Percentiles rank a stretch among this genome's conserved stretches.
Conservation (phyloP, 1,140 invertebrate genomes). For the Euwallacea fornicatus region DNA sequence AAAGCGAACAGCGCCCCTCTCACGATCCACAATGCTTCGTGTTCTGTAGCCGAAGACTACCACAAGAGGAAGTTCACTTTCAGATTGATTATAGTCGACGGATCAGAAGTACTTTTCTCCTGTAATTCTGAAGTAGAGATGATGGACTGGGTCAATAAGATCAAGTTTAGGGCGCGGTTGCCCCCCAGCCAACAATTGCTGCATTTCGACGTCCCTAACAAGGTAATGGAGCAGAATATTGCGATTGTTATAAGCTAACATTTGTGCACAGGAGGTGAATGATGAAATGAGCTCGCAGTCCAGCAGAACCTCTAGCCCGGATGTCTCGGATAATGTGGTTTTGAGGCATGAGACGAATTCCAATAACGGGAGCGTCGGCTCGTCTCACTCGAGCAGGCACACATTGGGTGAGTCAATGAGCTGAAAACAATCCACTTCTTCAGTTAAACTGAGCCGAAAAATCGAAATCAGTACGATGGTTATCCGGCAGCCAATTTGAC, state of each 20-base stretch:
- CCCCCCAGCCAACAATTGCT: slow-evolving; percentile 86
- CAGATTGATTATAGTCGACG: slow-evolving; percentile 82
- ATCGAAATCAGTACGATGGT: no score
- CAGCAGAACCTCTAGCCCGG: slow-evolving; percentile 53
- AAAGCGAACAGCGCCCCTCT: slow-evolving; percentile 90
- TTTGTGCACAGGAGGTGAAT: slow-evolving; percentile 44
- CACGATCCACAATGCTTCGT: slow-evolving; percentile 83
- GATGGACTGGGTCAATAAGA: slow-evolving; percentile 92
- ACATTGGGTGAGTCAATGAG: slow-evolving; percentile 45
- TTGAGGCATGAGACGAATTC: slow-evolving; percentile 46
- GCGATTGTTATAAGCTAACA: not conserved
- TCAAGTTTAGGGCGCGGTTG: slow-evolving; percentile 89
- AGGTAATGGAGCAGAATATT: not conserved
- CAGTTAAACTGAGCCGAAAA: no score
- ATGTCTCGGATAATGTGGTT: slow-evolving; percentile 47
- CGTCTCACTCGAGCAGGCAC: slow-evolving; percentile 43
- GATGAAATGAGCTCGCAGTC: slow-evolving; percentile 53
- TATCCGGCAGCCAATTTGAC: no score
- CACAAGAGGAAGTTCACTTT: slow-evolving; percentile 95
- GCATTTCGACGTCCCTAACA: slow-evolving; percentile 67
- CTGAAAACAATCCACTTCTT: no score
- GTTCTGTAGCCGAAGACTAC: slow-evolving; percentile 87
- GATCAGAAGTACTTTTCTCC: slow-evolving; percentile 90
- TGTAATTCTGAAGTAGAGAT: slow-evolving; percentile 74
- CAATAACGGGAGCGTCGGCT: slow-evolving; percentile 43